A percentile compares a stretch with the other conserved stretches of the same genome.
Evolutionary conservation across 2,113 vertebrate genomes (phyloP).

Genomic region (Chaetodon auriga): DNA sequence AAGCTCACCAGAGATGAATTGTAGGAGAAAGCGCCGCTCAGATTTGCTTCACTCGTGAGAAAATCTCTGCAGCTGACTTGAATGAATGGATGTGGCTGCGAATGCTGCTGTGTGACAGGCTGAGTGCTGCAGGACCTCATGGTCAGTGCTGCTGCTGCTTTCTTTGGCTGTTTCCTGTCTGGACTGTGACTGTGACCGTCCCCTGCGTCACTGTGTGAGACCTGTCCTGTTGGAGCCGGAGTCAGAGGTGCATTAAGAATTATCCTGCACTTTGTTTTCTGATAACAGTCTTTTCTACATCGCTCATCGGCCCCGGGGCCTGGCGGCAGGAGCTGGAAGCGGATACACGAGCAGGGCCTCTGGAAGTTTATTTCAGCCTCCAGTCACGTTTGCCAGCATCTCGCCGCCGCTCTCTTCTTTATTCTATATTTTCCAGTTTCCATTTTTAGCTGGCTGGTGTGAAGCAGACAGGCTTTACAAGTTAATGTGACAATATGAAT

Average conservation of each 20-base stretch:
- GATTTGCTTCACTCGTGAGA: not conserved
- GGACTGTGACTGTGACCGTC: not conserved
- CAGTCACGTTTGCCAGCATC: not conserved
- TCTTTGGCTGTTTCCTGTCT: not conserved
- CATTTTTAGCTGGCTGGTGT: constrained; percentile 25
- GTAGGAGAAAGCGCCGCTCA: not conserved
- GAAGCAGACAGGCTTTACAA: not conserved
- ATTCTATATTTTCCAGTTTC: not conserved
- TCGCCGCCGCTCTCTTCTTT: not conserved
- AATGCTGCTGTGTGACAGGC: too few species aligned
- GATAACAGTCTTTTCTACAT: constrained; percentile 2
- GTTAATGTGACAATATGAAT: constrained; percentile 9
- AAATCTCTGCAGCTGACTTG: too few species aligned
- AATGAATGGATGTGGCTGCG: too few species aligned
- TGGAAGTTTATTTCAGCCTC: not conserved
- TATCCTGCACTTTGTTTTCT: not conserved
- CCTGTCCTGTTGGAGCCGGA: not conserved
- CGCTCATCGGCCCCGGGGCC: not conserved
- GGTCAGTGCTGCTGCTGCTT: not conserved
- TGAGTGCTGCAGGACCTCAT: too few species aligned
- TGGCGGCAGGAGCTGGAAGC: not conserved
- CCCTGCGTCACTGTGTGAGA: not conserved
- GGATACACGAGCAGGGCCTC: not conserved
- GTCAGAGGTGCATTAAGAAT: not conserved
- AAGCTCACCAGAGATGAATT: not conserved